Conservation (phyloP, 2,888 invertebrate genomes). For the Amiota communis region DNA sequence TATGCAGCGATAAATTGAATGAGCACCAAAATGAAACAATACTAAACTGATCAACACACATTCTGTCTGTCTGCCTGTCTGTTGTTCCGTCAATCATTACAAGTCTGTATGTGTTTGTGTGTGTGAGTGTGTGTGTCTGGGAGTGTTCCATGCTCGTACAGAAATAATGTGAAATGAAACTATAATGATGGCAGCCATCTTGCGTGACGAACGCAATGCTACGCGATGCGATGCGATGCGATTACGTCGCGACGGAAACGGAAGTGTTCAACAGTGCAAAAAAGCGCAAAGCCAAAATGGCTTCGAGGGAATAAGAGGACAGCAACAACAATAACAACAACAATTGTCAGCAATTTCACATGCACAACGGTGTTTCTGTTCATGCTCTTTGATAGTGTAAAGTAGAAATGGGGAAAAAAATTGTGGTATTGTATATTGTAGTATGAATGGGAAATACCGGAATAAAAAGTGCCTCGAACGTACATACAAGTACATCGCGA, state of each 20-base stretch:
- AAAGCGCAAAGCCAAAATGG: constrained; percentile 8
- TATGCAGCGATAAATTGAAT: constrained; percentile 4
- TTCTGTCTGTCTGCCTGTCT: neutral
- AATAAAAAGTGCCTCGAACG: neutral
- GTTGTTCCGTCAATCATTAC: neutral
- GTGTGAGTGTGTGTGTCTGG: neutral
- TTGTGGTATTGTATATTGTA: too few species aligned
- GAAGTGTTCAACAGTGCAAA: constrained; percentile 17
- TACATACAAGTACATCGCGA: neutral
- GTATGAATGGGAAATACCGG: neutral
- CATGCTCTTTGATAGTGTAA: neutral
- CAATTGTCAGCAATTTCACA: constrained; percentile 14
- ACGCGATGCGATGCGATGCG: neutral
- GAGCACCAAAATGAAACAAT: constrained; percentile 13
- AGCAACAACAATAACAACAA: neutral
- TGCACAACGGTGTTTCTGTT: neutral
- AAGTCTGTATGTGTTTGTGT: neutral
- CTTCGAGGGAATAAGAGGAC: too few species aligned
- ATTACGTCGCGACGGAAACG: constrained; percentile 14
- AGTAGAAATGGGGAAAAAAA: neutral
- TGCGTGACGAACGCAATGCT: neutral
- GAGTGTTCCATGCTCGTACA: neutral
- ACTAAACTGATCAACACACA: constrained; percentile 14
- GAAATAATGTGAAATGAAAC: constrained; percentile 16
- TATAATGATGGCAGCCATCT: constrained; percentile 17